A percentile compares a stretch with the other conserved stretches of the same genome.
These are phyloP conservation scores for Acheta domesticus DNA, from an alignment of 2,888 invertebrate species.

Conservation along the genomic window DNA sequence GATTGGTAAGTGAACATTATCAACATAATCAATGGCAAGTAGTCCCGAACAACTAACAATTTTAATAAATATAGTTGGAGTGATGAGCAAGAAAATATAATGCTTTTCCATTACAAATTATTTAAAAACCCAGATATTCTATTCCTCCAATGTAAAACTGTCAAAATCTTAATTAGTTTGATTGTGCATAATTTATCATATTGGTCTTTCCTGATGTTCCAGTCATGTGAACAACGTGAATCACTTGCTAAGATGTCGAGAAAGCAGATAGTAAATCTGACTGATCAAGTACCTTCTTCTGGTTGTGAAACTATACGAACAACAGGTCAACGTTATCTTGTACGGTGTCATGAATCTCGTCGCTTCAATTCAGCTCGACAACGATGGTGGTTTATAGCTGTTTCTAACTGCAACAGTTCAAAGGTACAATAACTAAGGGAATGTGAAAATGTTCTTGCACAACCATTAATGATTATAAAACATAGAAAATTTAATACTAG, in stretches of 20 bases:
- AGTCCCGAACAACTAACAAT: no score
- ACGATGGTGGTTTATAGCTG: conserved; percentile 91
- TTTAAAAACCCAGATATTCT: no score
- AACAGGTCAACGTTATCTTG: neutral
- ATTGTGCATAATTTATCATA: no score
- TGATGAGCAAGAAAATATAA: no score
- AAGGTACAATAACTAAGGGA: conserved; percentile 49
- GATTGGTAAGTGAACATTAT: conserved; percentile 54
- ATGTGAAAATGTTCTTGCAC: no score
- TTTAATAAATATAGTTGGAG: no score
- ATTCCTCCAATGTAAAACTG: no score
- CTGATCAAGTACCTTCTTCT: conserved; percentile 58
- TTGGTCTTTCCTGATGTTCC: conserved; percentile 39
- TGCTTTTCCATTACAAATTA: no score
- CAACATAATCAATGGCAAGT: neutral
- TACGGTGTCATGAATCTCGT: conserved; percentile 62
- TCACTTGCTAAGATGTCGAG: conserved; percentile 64
- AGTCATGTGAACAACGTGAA: conserved; percentile 75
- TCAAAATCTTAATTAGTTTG: no score
- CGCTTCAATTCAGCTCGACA: conserved; percentile 77
- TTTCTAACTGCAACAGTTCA: conserved; percentile 71
- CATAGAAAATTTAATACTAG: no score
- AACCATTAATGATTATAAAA: no score
- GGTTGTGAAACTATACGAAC: conserved; percentile 53
- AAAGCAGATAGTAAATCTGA: conserved; percentile 76